phyloP scores from a whole-genome alignment of 1,140 invertebrate genomes.

The Tetranychus cinnabarinus region DNA sequence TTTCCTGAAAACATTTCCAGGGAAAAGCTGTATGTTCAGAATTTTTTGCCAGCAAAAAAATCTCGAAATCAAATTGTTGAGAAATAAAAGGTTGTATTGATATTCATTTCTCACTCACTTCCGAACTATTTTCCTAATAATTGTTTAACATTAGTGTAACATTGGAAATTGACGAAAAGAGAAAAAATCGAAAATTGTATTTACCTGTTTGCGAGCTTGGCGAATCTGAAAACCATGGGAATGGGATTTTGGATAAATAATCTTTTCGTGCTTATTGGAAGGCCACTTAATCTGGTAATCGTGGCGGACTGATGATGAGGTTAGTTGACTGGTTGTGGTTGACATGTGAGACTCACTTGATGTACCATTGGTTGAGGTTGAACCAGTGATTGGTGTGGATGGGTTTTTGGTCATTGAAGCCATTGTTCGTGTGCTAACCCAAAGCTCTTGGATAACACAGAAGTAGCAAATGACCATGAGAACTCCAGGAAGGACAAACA shows the following conservation, averaged over 20 bases:
- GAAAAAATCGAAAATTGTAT: neutral
- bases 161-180: too few relatives aligned
- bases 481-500: conserved; percentile 22
- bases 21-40: too few relatives aligned
- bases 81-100: too few relatives aligned
- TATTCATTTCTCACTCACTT: too few relatives aligned
- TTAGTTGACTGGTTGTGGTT: neutral
- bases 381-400: neutral
- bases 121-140: too few relatives aligned
- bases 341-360: too few relatives aligned
- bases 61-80: too few relatives aligned
- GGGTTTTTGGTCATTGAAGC: conserved; percentile 3
- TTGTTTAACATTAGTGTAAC: too few relatives aligned
- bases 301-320: neutral
- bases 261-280: neutral
- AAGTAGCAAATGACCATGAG: conserved; percentile 23
- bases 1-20: too few relatives aligned
- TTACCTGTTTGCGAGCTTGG: conserved; percentile 18
- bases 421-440: conserved; percentile 19
- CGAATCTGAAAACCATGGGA: conserved; percentile 10
- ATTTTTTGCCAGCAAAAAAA: too few relatives aligned
- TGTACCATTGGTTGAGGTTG: neutral
- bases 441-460: conserved; percentile 22
- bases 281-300: neutral
- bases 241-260: conserved; percentile 9